Percentiles rank a stretch among this genome's conserved stretches.
phyloP scores from a whole-genome alignment of 2,888 invertebrate genomes.

The Eilema depressum region DNA sequence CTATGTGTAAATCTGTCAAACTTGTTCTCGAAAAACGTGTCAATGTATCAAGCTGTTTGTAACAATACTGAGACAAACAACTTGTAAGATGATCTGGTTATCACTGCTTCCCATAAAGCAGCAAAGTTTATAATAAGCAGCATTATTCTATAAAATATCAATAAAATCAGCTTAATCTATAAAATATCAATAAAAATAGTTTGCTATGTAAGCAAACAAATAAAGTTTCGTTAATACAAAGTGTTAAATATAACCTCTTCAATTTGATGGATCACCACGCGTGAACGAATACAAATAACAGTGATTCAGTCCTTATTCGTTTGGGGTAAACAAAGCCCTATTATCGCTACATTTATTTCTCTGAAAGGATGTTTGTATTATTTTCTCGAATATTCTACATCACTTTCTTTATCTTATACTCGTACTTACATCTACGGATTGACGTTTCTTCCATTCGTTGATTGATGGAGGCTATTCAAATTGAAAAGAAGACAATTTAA shows the following conservation, averaged over 20 bases:
- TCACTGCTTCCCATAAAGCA: no score
- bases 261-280: constrained; percentile 28
- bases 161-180: no score
- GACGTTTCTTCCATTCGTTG: neutral
- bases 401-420: constrained; percentile 23
- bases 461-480: neutral
- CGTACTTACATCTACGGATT: neutral
- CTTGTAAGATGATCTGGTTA: no score
- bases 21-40: no score
- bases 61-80: no score
- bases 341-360: constrained; percentile 45
- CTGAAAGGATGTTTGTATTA: constrained; percentile 31
- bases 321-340: constrained; percentile 42
- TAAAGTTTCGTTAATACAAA: constrained; percentile 1
- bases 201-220: neutral
- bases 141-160: no score
- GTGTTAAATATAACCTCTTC: constrained; percentile 23
- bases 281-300: constrained; percentile 38
- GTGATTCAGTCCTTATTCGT: constrained; percentile 41
- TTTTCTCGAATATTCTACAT: constrained; percentile 25
- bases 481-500: neutral
- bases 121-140: no score
- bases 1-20: no score
- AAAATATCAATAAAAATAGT: no score
- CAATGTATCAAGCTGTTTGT: no score